These are phyloP conservation scores for Herpetotheres cachinnans DNA, from an alignment of 2,113 vertebrate genomes.

Conservation along the genomic window DNA sequence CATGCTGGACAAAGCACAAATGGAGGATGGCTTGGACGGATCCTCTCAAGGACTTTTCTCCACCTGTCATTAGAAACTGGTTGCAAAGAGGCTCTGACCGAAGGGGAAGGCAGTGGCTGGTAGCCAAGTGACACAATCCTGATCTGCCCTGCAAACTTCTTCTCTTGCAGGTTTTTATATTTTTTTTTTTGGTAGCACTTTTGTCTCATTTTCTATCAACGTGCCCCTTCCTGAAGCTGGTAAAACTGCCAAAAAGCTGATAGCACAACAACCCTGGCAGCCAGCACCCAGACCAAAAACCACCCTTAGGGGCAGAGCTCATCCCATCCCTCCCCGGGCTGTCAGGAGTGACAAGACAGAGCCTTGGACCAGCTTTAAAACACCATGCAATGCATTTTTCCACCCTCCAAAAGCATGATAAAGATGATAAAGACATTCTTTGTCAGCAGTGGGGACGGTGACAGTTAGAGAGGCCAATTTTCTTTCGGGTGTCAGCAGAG, in stretches of 20 bases:
- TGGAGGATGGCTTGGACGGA: neutral
- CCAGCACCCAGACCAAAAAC: neutral
- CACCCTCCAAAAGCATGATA: neutral
- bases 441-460: neutral
- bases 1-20: neutral
- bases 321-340: rapidly evolving
- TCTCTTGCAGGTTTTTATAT: neutral
- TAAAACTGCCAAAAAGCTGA: neutral
- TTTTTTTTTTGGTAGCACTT: neutral
- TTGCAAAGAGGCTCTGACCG: neutral
- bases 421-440: neutral
- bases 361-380: neutral
- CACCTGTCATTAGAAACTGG: neutral
- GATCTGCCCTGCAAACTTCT: neutral
- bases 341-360: neutral
- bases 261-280: rapidly evolving
- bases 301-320: neutral
- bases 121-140: neutral
- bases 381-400: neutral
- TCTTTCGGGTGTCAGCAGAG: neutral
- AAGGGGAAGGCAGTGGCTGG: neutral
- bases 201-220: neutral
- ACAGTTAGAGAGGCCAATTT: neutral
- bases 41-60: neutral
- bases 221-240: neutral